These are phyloP conservation scores for Strix aluco DNA, from an alignment of 2,113 vertebrate species.

Conservation along the genomic window DNA sequence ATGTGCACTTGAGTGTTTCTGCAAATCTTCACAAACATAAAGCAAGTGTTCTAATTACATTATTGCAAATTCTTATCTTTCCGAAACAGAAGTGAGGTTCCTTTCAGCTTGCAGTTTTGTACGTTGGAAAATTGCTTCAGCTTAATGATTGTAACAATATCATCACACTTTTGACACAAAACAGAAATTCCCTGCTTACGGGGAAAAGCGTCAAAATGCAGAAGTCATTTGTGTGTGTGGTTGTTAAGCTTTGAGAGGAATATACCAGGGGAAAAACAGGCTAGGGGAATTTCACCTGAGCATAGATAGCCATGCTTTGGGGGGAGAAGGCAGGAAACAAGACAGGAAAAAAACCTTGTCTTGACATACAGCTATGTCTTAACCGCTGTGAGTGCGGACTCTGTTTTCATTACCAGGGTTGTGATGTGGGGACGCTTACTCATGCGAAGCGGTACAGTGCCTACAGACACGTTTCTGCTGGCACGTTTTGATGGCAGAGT, in stretches of 20 bases:
- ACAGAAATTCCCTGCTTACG: background rate
- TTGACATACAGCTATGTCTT: background rate
- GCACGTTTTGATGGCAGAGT: background rate
- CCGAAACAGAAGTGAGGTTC: background rate
- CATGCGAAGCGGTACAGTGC: accelerated
- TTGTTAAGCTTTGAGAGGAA: background rate
- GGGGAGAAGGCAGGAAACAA: background rate
- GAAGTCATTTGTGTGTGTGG: accelerated
- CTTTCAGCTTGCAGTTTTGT: background rate
- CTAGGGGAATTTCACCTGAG: background rate
- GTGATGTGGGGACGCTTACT: background rate
- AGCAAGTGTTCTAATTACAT: background rate
- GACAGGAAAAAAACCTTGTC: accelerated
- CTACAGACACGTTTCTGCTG: background rate
- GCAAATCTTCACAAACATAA: background rate
- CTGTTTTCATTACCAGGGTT: background rate
- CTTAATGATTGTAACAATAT: background rate
- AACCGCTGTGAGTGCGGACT: accelerated
- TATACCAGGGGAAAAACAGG: background rate
- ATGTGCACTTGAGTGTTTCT: background rate
- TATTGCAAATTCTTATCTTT: background rate
- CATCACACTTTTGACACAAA: background rate
- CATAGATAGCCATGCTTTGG: accelerated
- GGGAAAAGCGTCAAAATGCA: background rate
- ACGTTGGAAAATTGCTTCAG: background rate